Evolutionary conservation across 2,797 vertebrate species (phyloP).

Genomic region (Epinephelus coioides): DNA sequence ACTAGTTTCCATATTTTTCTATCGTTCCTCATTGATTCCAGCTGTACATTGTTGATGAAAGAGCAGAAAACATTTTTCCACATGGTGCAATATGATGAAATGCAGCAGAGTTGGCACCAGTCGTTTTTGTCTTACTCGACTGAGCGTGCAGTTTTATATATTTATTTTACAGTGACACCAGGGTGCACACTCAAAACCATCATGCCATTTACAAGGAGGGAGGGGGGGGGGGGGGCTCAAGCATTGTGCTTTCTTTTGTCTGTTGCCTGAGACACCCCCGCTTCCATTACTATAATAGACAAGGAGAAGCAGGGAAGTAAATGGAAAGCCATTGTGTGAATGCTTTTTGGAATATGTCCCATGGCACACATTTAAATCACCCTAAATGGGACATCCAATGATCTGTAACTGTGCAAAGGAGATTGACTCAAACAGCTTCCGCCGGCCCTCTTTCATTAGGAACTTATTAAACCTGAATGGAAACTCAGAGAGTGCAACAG

Average conservation of each 20-base stretch:
- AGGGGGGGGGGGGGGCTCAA: neutral
- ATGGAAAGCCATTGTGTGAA: slow-evolving; percentile 62
- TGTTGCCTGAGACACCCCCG: slow-evolving; percentile 30
- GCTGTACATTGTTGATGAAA: slow-evolving; percentile 12
- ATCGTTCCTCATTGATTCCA: slow-evolving; percentile 9
- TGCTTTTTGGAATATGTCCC: slow-evolving; percentile 65
- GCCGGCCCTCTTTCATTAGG: slow-evolving; percentile 68
- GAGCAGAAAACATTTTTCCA: slow-evolving; percentile 9
- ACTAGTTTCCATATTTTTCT: neutral
- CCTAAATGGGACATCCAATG: slow-evolving; percentile 71
- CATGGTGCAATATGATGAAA: slow-evolving; percentile 56
- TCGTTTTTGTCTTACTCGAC: slow-evolving; percentile 15
- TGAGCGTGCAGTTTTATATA: slow-evolving; percentile 36
- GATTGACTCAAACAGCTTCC: slow-evolving; percentile 66
- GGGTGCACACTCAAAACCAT: slow-evolving; percentile 35
- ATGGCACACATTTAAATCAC: slow-evolving; percentile 66
- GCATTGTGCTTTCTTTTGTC: slow-evolving; percentile 40
- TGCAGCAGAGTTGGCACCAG: slow-evolving; percentile 7
- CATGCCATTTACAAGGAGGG: slow-evolving; percentile 22
- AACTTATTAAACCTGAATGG: slow-evolving; percentile 75
- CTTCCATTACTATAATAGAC: slow-evolving; percentile 58
- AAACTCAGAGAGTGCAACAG: slow-evolving; percentile 57
- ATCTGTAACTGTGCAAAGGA: slow-evolving; percentile 71
- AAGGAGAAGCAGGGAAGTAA: slow-evolving; percentile 38
- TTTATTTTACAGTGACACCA: slow-evolving; percentile 55